These are phyloP conservation scores for Oryzaephilus surinamensis DNA, from an alignment of 1,140 invertebrate genomes.

Conservation along the genomic window DNA sequence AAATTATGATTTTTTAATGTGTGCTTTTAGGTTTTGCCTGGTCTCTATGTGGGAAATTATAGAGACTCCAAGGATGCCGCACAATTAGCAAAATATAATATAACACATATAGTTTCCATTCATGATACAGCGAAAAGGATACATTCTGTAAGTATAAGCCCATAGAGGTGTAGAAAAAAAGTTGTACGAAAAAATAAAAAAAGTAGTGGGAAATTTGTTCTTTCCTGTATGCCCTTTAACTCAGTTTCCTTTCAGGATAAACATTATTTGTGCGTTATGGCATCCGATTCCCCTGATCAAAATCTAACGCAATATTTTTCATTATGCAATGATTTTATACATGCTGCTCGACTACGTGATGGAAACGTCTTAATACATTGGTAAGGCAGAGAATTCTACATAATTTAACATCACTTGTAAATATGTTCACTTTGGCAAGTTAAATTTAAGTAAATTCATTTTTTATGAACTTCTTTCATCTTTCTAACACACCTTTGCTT, in stretches of 20 bases:
- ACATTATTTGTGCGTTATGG: conserved; percentile 88
- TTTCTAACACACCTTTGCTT: too few relatives aligned
- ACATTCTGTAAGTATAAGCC: conserved; percentile 59
- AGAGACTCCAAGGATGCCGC: conserved; percentile 84
- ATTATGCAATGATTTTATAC: conserved; percentile 92
- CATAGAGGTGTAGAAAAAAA: too few relatives aligned
- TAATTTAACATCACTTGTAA: too few relatives aligned
- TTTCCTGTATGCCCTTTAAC: too few relatives aligned
- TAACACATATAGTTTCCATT: conserved; percentile 92
- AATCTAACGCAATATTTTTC: conserved; percentile 89
- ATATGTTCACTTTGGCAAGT: too few relatives aligned
- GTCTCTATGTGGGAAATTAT: conserved; percentile 78
- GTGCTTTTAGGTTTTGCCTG: conserved; percentile 69
- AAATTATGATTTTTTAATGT: neutral
- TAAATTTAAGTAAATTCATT: too few relatives aligned
- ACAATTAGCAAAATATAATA: conserved; percentile 79
- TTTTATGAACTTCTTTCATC: too few relatives aligned
- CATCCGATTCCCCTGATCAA: conserved; percentile 85
- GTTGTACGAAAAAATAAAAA: too few relatives aligned
- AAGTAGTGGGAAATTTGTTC: too few relatives aligned
- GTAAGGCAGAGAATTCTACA: conserved; percentile 43
- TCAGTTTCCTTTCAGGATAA: conserved; percentile 81
- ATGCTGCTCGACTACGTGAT: conserved; percentile 74
- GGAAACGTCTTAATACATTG: conserved; percentile 94
- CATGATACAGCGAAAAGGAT: conserved; percentile 84